Percentiles rank a stretch among this genome's conserved stretches.
These are phyloP conservation scores for Aphaenogaster rudis DNA, from an alignment of 1,140 invertebrate species.

Conservation along the genomic window DNA sequence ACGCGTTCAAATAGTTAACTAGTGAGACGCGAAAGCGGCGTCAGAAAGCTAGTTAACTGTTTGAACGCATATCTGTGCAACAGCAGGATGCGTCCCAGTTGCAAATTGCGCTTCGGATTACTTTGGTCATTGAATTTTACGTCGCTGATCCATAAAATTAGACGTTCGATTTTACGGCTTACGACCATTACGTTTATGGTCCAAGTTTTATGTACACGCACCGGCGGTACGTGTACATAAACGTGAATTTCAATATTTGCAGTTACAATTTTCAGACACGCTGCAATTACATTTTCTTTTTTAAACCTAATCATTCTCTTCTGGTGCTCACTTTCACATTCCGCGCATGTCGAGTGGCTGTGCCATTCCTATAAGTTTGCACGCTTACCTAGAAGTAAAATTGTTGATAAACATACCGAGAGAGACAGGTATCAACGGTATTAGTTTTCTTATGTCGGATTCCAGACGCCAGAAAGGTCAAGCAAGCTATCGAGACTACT, in stretches of 20 bases:
- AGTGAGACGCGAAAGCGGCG: too few relatives aligned
- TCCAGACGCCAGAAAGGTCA: conserved; percentile 60
- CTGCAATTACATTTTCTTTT: conserved; percentile 20
- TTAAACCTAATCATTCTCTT: conserved; percentile 4
- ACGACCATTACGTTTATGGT: neutral
- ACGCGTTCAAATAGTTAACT: neutral
- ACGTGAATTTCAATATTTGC: neutral
- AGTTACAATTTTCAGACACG: neutral
- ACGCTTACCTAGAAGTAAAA: conserved; percentile 34
- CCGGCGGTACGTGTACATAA: neutral
- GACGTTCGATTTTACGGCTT: neutral
- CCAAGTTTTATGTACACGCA: neutral
- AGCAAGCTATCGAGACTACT: conserved; percentile 57
- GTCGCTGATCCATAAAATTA: neutral
- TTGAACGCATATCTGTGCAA: neutral
- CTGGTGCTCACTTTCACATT: conserved; percentile 50
- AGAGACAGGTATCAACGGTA: conserved; percentile 49
- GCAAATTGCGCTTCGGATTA: conserved; percentile 1
- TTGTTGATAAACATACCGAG: conserved; percentile 56
- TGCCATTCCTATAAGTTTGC: conserved; percentile 43
- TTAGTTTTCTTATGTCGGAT: conserved; percentile 55
- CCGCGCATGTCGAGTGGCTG: conserved; percentile 22
- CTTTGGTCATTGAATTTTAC: conserved; percentile 22
- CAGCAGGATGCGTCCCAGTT: neutral
- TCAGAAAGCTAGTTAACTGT: neutral